Base-by-base conservation (phyloP, 2,113 vertebrate genomes). In the Holacanthus passer region DNA sequence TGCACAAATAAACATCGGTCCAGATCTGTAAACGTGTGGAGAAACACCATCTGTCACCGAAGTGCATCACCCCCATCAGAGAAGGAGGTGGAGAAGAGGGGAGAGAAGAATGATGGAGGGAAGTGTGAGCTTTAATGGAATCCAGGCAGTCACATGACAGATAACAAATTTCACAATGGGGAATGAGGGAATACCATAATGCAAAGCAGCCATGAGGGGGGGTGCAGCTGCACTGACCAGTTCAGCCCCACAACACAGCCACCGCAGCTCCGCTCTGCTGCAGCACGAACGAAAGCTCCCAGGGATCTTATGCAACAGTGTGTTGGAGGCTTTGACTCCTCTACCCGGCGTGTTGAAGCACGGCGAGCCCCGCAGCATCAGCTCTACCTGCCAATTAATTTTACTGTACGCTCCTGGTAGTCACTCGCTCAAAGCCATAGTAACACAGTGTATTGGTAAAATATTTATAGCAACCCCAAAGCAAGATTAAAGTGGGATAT, bases 91-190 rank as follows among this genome's bases (percentile, higher is more conserved):
- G 52, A 52, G 53, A 50, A 47, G 48, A 75, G 85, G 41, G 67
- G 35, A 69, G 65, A 50, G 52, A 43, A 65, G 79, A 69, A 71
- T 29, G 65, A 45, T 47, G 63, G 58, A 82, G 59, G 43, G 77
- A 78, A 62, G 82, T 56, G 75, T 77, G 83, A 81, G 83, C 47
- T 29, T 79, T 89, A 89, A 89, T 92, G 78, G 73, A 87, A 83
- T 63, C 78, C 89, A 93, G 86, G 81, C 73, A 67, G 79, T 88
- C 73, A 69, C 84, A 83, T 89, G 88, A 89, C 84, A 86, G 84
- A 92, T 89, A 90, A 83, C 89, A 91, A 79, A 93, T 91, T 91
- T 93, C 87, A 87, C 86, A 84, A 81, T 56, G 66, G 85, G 91
- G 83, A 91, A 84, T 68, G 65, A 91, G 86, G 84, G 87, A 91